Base-by-base conservation (phyloP, 2,888 invertebrate genomes). In the Aradus depressus region DNA sequence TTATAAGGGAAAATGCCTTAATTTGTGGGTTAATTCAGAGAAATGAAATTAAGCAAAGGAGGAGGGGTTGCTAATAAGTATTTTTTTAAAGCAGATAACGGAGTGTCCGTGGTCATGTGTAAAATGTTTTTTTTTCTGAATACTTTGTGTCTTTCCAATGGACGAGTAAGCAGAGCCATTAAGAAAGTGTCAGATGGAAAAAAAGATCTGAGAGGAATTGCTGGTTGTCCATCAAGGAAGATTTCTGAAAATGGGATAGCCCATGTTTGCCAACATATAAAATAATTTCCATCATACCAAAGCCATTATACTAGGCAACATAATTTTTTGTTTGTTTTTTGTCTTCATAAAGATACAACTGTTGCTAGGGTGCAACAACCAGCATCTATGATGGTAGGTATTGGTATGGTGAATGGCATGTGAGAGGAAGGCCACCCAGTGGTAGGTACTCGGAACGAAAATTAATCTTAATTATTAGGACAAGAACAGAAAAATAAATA, bases 261-360 rank as follows among this genome's bases (percentile, higher is more conserved):
- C 35, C 35, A 6, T 34, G 35, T 34, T 34, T 34, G 35, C 21
- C 39, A 39, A 22, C 4, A 39, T 39, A 39, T 18, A 39, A 21
- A 39, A 39, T 39, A 18, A 39, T 39, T 4, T 39, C 22, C 5
- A 39, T 10, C n/a, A 4, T 12, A 10, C 14, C 39, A 37, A 37
- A 37, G 16, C 16, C 37, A 37, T 37, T 16, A 37, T 39, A 18
- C 6, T 39, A 18, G 22, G 19, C 22, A 39, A 39, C n/a, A 18
- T 8, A 21, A 21, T 18, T n/a, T n/a, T n/a, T n/a, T n/a, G n/a
- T n/a, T n/a, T n/a, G n/a, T n/a, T n/a, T n/a, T n/a, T n/a, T n/a
- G n/a, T n/a, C n/a, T n/a, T n/a, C n/a, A n/a, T n/a, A n/a, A n/a
- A n/a, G n/a, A n/a, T n/a, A n/a, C n/a, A n/a, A n/a, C n/a, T n/a